Conservation (phyloP, 2,888 invertebrate genomes). For the Andrena dorsata region DNA sequence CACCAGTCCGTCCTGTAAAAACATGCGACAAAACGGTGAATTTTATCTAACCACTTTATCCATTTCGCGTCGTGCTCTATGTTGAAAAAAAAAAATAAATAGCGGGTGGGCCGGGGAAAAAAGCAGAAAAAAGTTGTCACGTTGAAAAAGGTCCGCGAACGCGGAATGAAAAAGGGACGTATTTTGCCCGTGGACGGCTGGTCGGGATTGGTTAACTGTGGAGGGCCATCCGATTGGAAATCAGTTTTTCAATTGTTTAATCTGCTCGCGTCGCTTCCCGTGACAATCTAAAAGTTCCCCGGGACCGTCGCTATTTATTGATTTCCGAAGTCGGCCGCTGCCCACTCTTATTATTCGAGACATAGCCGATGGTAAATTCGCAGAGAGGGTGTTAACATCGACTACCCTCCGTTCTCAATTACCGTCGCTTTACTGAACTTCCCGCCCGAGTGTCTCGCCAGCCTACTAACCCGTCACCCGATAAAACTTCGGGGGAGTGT, state of each 20-base stretch:
- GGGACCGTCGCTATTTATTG: constrained; percentile 37
- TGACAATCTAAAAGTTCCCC: constrained; percentile 32
- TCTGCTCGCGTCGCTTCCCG: constrained; percentile 31
- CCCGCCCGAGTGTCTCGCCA: constrained; percentile 8
- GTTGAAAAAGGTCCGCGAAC: constrained; percentile 5
- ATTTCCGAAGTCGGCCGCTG: constrained; percentile 47
- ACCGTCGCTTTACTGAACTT: constrained; percentile 31
- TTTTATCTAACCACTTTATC: constrained; percentile 30
- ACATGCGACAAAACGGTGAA: constrained; percentile 13
- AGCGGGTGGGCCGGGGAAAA: background rate
- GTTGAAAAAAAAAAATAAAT: constrained; percentile 14
- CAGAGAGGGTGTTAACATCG: constrained; percentile 50
- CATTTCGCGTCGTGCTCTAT: background rate
- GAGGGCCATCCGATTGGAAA: constrained; percentile 28
- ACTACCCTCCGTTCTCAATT: constrained; percentile 48
- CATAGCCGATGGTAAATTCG: constrained; percentile 41
- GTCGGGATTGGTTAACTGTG: background rate
- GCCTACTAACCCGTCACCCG: constrained; percentile 17
- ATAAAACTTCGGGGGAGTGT: constrained; percentile 51
- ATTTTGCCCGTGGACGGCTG: constrained; percentile 1
- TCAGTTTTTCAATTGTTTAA: constrained; percentile 62
- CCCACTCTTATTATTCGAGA: constrained; percentile 57
- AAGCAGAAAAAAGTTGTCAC: background rate
- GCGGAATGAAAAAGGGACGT: constrained; percentile 17
- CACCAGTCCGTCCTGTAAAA: background rate